Evolutionary conservation across 2,888 invertebrate species (phyloP).

Genomic region (Plutella xylostella): DNA sequence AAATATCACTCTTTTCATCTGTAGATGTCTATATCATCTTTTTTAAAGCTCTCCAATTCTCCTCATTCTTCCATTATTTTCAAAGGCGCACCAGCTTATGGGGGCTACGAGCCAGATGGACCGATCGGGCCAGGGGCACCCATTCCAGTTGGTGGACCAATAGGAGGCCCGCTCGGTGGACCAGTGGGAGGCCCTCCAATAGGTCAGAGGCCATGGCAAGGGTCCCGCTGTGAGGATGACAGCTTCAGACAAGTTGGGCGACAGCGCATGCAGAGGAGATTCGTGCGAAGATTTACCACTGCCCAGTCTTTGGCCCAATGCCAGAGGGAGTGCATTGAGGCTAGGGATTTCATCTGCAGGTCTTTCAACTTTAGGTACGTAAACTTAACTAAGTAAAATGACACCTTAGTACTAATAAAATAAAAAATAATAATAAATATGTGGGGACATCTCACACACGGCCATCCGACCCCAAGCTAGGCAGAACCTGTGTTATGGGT

Average conservation of each 20-base stretch:
- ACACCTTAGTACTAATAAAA: too few species aligned
- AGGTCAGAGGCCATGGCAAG: constrained; percentile 48
- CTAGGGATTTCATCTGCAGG: constrained; percentile 85
- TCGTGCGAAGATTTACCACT: constrained; percentile 78
- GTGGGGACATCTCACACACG: too few species aligned
- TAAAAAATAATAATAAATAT: too few species aligned
- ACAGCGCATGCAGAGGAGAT: constrained; percentile 83
- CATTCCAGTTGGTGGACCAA: constrained; percentile 22
- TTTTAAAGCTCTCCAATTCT: too few species aligned
- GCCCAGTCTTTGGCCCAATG: constrained; percentile 83
- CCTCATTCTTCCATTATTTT: too few species aligned
- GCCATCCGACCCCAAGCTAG: too few species aligned
- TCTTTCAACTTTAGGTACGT: constrained; percentile 86
- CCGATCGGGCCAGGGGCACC: constrained; percentile 39
- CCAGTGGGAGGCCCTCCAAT: constrained; percentile 24
- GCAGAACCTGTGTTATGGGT: too few species aligned
- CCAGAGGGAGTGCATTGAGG: constrained; percentile 86
- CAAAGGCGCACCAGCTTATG: constrained; percentile 24
- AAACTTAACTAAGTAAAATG: neutral
- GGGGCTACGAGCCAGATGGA: constrained; percentile 46
- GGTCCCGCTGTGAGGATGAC: constrained; percentile 84
- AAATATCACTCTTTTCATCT: constrained; percentile 14
- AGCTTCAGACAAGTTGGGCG: constrained; percentile 87
- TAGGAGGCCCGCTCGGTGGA: constrained; percentile 39
- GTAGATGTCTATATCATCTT: too few species aligned